Base-by-base conservation (phyloP, 64 coral and sea anemone genomes). In the Montipora capricornis region DNA sequence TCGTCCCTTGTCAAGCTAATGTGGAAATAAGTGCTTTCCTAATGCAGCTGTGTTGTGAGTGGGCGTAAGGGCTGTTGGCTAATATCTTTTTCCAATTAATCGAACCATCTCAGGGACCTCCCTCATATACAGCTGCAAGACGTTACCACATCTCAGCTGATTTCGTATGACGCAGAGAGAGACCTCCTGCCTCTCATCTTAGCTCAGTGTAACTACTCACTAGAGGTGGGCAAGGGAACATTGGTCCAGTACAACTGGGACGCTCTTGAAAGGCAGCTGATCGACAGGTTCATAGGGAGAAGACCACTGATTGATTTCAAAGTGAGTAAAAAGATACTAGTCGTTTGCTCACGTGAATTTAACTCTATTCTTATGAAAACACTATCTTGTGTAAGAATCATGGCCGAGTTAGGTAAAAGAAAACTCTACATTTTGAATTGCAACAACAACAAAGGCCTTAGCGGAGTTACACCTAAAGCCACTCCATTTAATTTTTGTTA, bases 241-340 rank as follows among this genome's bases (percentile, higher is more conserved):
- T 71, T 78, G 17, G 93, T 95, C 11, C 80, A 90, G 45, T 95
- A 95, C 79, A 79, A 95, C 86, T 95, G 93, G 93, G 49, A 80
- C 52, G 80, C 80, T 11, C 22, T 22, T 22, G 22, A 22, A 22
- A 22, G 93, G 69, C 93, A 95, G 29, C 68, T 95, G 80, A 77
- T 95, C 79, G 93, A 95, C 80, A 95, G 93, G 75, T 73, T 95
- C 10, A 82, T 95, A 19, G 24, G 87, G 57, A 79, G 93, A 79
- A 77, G 87, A 79, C 50, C 24, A 3, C 55, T 95, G 2, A 78
- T 95, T 87, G 87, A 95, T 44, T 95, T 90, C 70, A 90, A 95
- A 68, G 93, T 95, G 73, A 77, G 19, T 16, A 20, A 13, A 22
- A 50, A 6, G 9, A 60, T 62, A 14, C 0, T 5, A 71, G 17